Conservation (phyloP, 1,140 invertebrate genomes). For the Littorina saxatilis region DNA sequence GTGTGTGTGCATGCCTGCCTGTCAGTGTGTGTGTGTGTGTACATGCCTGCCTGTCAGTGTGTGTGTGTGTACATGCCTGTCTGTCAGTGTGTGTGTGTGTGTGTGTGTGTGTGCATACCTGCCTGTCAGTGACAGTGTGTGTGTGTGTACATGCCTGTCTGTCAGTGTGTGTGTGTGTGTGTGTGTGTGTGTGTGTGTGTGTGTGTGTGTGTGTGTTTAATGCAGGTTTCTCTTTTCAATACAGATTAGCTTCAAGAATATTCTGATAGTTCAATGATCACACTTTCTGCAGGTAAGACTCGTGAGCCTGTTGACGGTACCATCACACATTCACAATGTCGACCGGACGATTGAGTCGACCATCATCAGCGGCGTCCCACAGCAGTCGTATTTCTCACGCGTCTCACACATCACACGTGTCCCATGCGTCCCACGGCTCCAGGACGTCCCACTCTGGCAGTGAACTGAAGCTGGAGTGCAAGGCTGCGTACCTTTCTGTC, state of each 20-base stretch:
- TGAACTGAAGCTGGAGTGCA: slow-evolving; percentile 62
- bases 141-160: not conserved
- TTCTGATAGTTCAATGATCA: not conserved
- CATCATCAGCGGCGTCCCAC: slow-evolving; percentile 48
- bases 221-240: not conserved
- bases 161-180: not conserved
- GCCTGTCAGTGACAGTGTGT: not conserved
- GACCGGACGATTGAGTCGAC: slow-evolving; percentile 43
- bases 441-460: slow-evolving; percentile 23
- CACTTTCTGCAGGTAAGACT: not conserved
- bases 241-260: too few species aligned
- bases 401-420: slow-evolving; percentile 10
- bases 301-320: not conserved
- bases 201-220: too few species aligned
- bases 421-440: not conserved
- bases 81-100: too few species aligned
- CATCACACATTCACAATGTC: slow-evolving; percentile 33
- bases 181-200: too few species aligned
- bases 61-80: too few species aligned
- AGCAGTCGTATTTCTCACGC: slow-evolving; percentile 37
- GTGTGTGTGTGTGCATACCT: not conserved
- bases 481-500: slow-evolving; percentile 66
- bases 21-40: too few species aligned
- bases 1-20: too few species aligned
- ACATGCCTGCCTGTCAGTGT: too few species aligned